Evolutionary conservation across 2,797 vertebrate species (phyloP).

Genomic region (Antrozous pallidus): DNA sequence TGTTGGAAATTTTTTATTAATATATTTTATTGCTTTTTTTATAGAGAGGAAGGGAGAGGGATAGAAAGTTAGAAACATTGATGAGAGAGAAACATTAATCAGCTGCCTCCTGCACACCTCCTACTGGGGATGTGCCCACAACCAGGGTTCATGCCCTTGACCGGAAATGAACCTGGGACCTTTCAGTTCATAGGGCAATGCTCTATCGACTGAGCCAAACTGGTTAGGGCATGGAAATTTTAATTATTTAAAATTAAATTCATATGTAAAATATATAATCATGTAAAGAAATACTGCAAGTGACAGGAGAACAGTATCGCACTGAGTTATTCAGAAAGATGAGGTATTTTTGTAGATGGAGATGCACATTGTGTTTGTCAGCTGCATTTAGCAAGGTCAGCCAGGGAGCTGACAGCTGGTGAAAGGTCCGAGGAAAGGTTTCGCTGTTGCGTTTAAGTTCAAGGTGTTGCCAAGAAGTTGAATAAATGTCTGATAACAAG

Average conservation of each 20-base stretch:
- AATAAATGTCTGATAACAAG: slow-evolving; percentile 27
- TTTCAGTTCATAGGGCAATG: too few species aligned
- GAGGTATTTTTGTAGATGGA: slow-evolving; percentile 11
- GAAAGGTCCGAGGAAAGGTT: slow-evolving; percentile 34
- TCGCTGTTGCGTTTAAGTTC: slow-evolving; percentile 20
- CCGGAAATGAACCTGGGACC: too few species aligned
- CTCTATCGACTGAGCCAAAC: too few species aligned
- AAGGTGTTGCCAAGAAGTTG: background rate
- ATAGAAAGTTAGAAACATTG: too few species aligned
- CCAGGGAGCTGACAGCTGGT: slow-evolving; percentile 6
- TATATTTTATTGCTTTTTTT: too few species aligned
- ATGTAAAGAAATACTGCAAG: background rate
- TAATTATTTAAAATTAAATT: slow-evolving; percentile 21
- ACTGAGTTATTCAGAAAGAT: background rate
- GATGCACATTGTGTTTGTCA: slow-evolving; percentile 1
- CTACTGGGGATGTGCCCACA: too few species aligned
- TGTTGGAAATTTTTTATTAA: slow-evolving; percentile 28
- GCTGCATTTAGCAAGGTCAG: slow-evolving; percentile 30
- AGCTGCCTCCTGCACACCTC: too few species aligned
- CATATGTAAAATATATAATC: background rate
- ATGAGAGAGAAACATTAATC: too few species aligned
- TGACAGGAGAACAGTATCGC: background rate
- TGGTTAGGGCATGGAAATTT: too few species aligned
- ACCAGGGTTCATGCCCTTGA: too few species aligned
- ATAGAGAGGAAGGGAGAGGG: too few species aligned